Percentiles rank a stretch among this genome's conserved stretches.
These are phyloP conservation scores for Leptothorax acervorum DNA, from an alignment of 2,888 invertebrate species.

Conservation along the genomic window DNA sequence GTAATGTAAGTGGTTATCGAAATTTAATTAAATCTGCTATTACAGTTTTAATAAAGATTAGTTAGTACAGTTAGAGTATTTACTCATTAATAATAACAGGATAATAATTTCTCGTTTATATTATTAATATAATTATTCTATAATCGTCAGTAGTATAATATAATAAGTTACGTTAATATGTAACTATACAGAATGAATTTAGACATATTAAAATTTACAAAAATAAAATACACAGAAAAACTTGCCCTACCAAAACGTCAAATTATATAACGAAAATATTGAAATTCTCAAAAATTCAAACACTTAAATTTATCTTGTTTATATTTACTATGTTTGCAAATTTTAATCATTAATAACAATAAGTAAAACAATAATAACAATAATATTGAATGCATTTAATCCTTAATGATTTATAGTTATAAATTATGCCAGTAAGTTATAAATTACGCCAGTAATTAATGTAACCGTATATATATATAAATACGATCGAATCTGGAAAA, in stretches of 20 bases:
- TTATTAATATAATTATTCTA: constrained; percentile 32
- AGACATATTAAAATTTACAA: background rate
- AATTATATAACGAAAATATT: background rate
- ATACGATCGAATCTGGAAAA: background rate
- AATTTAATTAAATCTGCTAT: constrained; percentile 41
- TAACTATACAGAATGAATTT: background rate
- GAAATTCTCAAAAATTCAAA: background rate
- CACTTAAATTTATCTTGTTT: constrained; percentile 4
- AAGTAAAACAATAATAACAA: no score
- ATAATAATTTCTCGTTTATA: constrained; percentile 24
- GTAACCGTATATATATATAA: constrained; percentile 1
- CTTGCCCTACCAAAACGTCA: background rate
- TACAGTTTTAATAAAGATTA: constrained; percentile 38
- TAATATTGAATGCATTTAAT: background rate
- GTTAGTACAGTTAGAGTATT: constrained; percentile 13
- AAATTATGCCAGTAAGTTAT: background rate
- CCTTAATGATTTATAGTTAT: constrained; percentile 8
- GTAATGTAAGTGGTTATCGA: background rate
- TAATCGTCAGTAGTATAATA: constrained; percentile 6
- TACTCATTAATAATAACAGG: constrained; percentile 33
- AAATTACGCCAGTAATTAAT: constrained; percentile 21
- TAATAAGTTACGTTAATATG: background rate
- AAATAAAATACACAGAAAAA: background rate
- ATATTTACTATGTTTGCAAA: background rate
- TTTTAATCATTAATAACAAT: constrained; percentile 21